Conservation (phyloP, 2,797 vertebrate genomes). For the Pangasius sanitwongsei region DNA sequence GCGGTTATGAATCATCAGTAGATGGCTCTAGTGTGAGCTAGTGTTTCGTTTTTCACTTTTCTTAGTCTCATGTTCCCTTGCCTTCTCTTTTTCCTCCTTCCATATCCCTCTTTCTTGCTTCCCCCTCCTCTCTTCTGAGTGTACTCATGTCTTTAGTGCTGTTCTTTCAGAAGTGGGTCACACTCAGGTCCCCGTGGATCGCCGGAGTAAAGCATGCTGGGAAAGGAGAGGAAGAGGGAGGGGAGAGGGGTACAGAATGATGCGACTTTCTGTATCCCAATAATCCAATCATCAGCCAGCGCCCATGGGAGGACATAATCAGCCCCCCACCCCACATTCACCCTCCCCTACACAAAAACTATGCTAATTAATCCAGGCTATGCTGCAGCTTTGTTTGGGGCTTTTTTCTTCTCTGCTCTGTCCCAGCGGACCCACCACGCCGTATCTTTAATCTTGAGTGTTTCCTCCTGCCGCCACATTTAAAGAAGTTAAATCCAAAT, state of each 20-base stretch:
- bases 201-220: constrained; percentile 54
- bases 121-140: constrained; percentile 42
- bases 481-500: constrained; percentile 64
- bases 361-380: constrained; percentile 60
- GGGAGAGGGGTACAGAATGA: constrained; percentile 36
- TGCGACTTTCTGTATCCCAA: constrained; percentile 51
- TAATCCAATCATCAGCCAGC: constrained; percentile 55
- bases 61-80: constrained; percentile 27
- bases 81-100: constrained; percentile 48
- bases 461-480: constrained; percentile 59
- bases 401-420: constrained; percentile 41
- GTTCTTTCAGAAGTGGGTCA: constrained; percentile 74
- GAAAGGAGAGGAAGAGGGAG: constrained; percentile 38
- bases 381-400: constrained; percentile 50
- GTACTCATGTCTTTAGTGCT: constrained; percentile 52
- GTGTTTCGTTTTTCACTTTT: constrained; percentile 21
- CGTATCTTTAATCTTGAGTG: constrained; percentile 63
- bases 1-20: constrained; percentile 1
- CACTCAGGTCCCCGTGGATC: constrained; percentile 54
- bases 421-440: constrained; percentile 61
- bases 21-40: background rate
- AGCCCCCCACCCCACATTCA: background rate
- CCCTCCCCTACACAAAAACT: constrained; percentile 43
- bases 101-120: constrained; percentile 12
- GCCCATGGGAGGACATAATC: constrained; percentile 53